Base-by-base conservation (phyloP, 2,797 vertebrate species). In the Acrossocheilus fasciatus region DNA sequence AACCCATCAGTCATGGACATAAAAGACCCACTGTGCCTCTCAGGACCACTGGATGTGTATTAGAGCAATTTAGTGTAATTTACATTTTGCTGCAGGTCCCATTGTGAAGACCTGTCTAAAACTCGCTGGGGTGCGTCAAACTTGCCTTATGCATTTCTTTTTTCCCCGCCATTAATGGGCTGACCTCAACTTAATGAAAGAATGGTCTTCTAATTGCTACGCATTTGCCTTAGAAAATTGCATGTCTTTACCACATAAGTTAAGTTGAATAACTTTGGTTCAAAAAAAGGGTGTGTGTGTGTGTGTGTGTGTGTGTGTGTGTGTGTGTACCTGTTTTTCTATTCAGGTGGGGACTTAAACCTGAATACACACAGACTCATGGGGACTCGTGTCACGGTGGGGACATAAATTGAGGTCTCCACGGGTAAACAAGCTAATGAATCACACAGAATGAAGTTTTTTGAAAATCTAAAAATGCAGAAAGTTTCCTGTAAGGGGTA, bases 131-230 rank as follows among this genome's bases (percentile, higher is more conserved):
- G 88, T 78, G 76, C 88, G 81, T 89, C 86, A 89, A 87, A 91
- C 72, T 85, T 86, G 81, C 77, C n/a, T 85, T 86, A 81, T 66
- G 57, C 52, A 8, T 74, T 88, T 80, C 69, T 81, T 76, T 72
- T 77, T 78, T 86, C 47, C 77, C 79, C 36, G 52, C 70, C 70
- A 68, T 89, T 91, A 91, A 90, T 90, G 89, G 88, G 47, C 81
- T 89, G 90, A 90, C 88, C 90, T 73, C 87, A 81, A 80, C 88
- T 86, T 91, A 90, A 91, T 91, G 85, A 91, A 83, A 88, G 86
- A 91, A 90, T 88, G 68, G 88, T 43, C 62, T 72, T 47, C 85
- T 90, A 90, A 91, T 90, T 91, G 89, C 82, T 43, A 82, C 73
- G 74, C 82, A 18, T 73, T 86, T 87, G 41, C 81, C 43, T 84